Conservation (phyloP, 2,888 invertebrate genomes). For the Dicycla oo region DNA sequence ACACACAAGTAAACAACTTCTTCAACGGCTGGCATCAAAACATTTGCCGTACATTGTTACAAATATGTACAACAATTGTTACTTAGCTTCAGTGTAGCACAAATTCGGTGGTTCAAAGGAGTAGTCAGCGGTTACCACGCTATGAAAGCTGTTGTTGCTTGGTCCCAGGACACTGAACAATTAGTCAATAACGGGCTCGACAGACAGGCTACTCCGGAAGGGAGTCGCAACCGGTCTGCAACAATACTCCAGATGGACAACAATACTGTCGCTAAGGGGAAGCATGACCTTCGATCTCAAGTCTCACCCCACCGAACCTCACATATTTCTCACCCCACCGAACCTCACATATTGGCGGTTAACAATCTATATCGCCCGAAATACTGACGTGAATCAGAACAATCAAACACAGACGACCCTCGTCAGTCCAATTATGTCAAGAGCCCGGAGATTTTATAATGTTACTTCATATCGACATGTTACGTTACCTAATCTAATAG, state of each 20-base stretch:
- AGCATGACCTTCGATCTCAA: constrained; percentile 72
- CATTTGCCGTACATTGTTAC: constrained; percentile 44
- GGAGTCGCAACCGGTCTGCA: constrained; percentile 76
- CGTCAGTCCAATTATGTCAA: constrained; percentile 80
- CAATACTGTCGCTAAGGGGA: constrained; percentile 80
- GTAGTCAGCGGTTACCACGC: constrained; percentile 35
- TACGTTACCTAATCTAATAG: constrained; percentile 22
- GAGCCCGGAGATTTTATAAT: constrained; percentile 60
- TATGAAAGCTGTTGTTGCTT: constrained; percentile 40
- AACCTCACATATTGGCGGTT: constrained; percentile 76
- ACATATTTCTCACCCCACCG: constrained; percentile 76
- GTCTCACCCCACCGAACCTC: constrained; percentile 74
- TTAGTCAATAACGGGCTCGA: constrained; percentile 67
- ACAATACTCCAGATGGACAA: constrained; percentile 80
- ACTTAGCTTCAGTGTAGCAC: constrained; percentile 25
- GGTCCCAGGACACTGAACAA: constrained; percentile 71
- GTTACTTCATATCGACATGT: constrained; percentile 34
- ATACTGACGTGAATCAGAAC: constrained; percentile 78
- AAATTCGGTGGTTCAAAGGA: constrained; percentile 42
- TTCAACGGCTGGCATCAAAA: constrained; percentile 5
- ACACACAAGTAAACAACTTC: constrained; percentile 29
- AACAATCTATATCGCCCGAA: constrained; percentile 78
- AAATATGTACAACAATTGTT: constrained; percentile 28
- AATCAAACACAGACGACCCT: constrained; percentile 78
- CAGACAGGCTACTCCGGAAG: constrained; percentile 77